Percentiles rank a stretch among this genome's conserved stretches.
Evolutionary conservation across 2,888 invertebrate genomes (phyloP).

Genomic region (Nasonia oneida): DNA sequence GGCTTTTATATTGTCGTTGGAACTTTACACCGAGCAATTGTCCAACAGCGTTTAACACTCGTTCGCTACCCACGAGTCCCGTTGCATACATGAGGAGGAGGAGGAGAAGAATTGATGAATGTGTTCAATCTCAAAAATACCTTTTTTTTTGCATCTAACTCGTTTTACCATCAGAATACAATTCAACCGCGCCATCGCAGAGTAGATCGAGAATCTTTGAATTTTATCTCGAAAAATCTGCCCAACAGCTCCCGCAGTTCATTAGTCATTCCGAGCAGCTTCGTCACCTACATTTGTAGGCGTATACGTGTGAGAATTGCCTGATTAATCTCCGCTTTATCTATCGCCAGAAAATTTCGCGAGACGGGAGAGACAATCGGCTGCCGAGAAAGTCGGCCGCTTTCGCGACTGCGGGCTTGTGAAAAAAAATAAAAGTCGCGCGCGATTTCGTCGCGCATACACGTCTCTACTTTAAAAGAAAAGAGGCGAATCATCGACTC

Average conservation of each 20-base stretch:
- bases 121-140: neutral
- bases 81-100: neutral
- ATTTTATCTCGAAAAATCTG: slow-evolving; percentile 12
- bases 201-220: neutral
- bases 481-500: neutral
- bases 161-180: neutral
- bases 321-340: slow-evolving; percentile 36
- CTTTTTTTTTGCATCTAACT: neutral
- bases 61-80: neutral
- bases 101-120: slow-evolving; percentile 15
- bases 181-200: neutral
- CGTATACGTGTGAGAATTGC: slow-evolving; percentile 23
- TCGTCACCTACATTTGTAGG: slow-evolving; percentile 36
- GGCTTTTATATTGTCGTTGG: slow-evolving; percentile 20
- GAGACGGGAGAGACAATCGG: slow-evolving; percentile 28
- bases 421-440: slow-evolving; percentile 20
- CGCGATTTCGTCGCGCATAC: neutral
- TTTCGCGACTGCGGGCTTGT: slow-evolving; percentile 33
- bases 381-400: slow-evolving; percentile 52
- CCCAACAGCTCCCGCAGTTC: neutral
- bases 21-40: neutral
- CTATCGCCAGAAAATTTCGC: slow-evolving; percentile 43
- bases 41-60: slow-evolving; percentile 14
- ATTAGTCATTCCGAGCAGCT: slow-evolving; percentile 24
- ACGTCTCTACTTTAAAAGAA: neutral